Evolutionary conservation across 2,113 vertebrate genomes (phyloP), one percentile per base, ranked within the genome.

Genomic region (Phrynosoma platyrhinos): DNA sequence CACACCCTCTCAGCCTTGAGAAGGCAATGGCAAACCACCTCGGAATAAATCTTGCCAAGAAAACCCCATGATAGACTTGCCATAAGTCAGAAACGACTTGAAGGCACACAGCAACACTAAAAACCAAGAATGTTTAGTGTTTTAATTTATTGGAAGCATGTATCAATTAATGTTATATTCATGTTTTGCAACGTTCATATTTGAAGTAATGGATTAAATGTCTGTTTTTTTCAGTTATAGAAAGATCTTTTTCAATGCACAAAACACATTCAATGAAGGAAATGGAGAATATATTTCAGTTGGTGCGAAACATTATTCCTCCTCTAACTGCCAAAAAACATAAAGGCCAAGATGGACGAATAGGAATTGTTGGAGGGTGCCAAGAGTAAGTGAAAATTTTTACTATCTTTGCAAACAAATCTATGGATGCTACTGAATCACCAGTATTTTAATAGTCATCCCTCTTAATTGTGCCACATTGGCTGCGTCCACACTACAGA

Each of bases 261-360:
- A 95, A 96, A 52, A 88, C 96, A 16, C 95, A 93, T 14, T 92
- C 96, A 1, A 81, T 96, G 83, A 96, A 96, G 95, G 96, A 94
- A 83, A 99, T 99, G 99, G 98, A 98, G 20, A 96, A 96, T 79
- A 82, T 98, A 79, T 92, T 98, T 76, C 96, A 98, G 13, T 90
- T 98, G 91, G 97, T 99, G 82, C 98, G 97, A 93, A 98, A 95
- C 16, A 97, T 97, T 16, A 96, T 99, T 81, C 99, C 99, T 42
- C 96, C 98, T 9, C 95, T 99, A 77, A 97, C 96, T 0, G 94
- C 97, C 79, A 97, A 97, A 93, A 99, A 98, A 89, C 98, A 99
- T 97, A 99, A 99, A 94, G 99, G 99, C 84, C 98, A 99, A 91
- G 98, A 98, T 58, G 99, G 99, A 77, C 97, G 98, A 32, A 97